These are phyloP conservation scores for Nyctibius bracteatus DNA, from an alignment of 2,113 vertebrate species.

Conservation along the genomic window DNA sequence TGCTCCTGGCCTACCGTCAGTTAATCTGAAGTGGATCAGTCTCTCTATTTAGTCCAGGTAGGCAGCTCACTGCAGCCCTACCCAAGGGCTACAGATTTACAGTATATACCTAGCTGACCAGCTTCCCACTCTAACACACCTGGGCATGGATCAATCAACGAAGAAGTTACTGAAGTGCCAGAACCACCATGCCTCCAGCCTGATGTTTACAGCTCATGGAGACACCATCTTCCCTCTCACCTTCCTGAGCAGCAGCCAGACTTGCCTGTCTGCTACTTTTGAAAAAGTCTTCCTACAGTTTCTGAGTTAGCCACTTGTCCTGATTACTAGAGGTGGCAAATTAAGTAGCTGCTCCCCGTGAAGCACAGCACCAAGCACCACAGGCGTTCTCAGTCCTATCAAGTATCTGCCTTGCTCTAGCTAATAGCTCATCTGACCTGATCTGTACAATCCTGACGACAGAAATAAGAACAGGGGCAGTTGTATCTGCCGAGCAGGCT, in stretches of 20 bases:
- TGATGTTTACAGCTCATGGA: neutral
- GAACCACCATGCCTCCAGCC: neutral
- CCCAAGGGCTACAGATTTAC: neutral
- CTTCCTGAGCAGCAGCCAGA: neutral
- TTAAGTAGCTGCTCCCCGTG: neutral
- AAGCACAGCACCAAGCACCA: neutral
- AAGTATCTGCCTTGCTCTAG: neutral
- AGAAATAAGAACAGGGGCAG: neutral
- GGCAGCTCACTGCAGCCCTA: neutral
- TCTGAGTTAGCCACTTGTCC: neutral
- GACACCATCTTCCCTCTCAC: neutral
- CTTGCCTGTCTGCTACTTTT: neutral
- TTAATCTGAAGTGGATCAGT: neutral
- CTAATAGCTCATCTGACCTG: neutral
- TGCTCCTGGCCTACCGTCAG: neutral
- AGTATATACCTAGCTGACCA: neutral
- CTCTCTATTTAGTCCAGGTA: neutral
- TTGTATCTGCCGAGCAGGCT: neutral
- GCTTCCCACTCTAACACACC: neutral
- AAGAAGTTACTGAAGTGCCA: neutral
- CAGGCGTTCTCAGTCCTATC: neutral
- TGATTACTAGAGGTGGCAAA: neutral
- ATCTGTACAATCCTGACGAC: neutral
- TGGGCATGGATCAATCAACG: fast-evolving
- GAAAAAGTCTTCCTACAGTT: neutral